phyloP scores from a whole-genome alignment of 2,888 invertebrate genomes.

The Apamea crenata region DNA sequence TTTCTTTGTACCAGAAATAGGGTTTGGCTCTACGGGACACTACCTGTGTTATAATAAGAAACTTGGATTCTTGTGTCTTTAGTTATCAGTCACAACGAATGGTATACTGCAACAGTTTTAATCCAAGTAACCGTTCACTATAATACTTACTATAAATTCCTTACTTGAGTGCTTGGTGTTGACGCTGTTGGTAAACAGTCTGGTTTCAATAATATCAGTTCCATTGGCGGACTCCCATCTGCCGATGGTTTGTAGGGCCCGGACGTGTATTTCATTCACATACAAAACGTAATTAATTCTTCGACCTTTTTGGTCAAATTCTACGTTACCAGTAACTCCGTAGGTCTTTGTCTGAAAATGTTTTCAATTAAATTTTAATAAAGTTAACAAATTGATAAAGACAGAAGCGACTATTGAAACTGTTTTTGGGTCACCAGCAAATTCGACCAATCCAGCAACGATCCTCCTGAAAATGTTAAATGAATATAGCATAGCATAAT shows the following conservation, averaged over 20 bases:
- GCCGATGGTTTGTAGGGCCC: conserved; percentile 77
- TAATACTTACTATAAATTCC: conserved; percentile 91
- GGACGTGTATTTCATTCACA: conserved; percentile 90
- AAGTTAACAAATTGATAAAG: conserved; percentile 3
- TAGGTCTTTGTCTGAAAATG: conserved; percentile 90
- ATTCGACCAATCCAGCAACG: background rate
- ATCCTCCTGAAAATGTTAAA: background rate
- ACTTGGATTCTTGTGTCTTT: background rate
- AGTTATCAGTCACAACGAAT: background rate
- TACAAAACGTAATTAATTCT: conserved; percentile 93
- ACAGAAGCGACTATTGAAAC: background rate
- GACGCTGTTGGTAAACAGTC: conserved; percentile 84
- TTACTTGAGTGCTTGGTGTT: conserved; percentile 83
- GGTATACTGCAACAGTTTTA: background rate
- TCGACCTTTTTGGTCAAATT: conserved; percentile 92
- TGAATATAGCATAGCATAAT: background rate
- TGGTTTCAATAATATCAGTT: conserved; percentile 89
- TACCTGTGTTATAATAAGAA: conserved; percentile 72
- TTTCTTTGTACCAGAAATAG: conserved; percentile 92
- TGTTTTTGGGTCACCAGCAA: background rate
- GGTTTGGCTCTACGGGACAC: conserved; percentile 93
- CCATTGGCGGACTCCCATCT: conserved; percentile 85
- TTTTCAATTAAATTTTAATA: background rate
- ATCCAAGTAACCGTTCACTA: background rate
- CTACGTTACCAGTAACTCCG: conserved; percentile 92